phyloP scores from a whole-genome alignment of 2,113 vertebrate species.

The Podiceps cristatus region DNA sequence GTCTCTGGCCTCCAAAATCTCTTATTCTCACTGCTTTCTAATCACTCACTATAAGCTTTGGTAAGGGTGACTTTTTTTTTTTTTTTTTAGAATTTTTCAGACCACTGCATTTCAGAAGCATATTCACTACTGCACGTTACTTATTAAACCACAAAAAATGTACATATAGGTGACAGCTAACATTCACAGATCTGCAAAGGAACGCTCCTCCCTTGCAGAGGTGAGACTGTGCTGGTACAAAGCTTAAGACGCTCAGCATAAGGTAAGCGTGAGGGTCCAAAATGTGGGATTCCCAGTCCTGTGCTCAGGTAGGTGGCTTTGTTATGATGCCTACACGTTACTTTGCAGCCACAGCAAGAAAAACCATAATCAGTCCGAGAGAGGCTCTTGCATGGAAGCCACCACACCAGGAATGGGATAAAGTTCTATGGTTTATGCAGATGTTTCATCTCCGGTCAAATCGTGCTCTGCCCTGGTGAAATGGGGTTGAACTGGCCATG shows the following conservation, averaged over 20 bases:
- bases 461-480: fast-evolving
- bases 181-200: not conserved
- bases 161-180: not conserved
- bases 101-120: not conserved
- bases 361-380: not conserved
- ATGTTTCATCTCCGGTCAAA: not conserved
- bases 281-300: not conserved
- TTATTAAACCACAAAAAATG: not conserved
- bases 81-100: not conserved
- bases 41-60: not conserved
- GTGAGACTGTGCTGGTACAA: fast-evolving
- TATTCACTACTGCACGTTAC: not conserved
- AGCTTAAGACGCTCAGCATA: not conserved
- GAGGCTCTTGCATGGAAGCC: not conserved
- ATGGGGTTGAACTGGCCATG: not conserved
- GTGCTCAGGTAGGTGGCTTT: not conserved
- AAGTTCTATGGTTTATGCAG: not conserved
- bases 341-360: not conserved
- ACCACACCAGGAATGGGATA: not conserved
- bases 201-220: not conserved
- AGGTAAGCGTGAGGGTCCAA: not conserved
- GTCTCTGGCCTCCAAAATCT: not conserved
- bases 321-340: fast-evolving
- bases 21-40: not conserved
- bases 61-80: not conserved